Conservation (phyloP, 2,797 vertebrate genomes). For the Clarias laeviceps region DNA sequence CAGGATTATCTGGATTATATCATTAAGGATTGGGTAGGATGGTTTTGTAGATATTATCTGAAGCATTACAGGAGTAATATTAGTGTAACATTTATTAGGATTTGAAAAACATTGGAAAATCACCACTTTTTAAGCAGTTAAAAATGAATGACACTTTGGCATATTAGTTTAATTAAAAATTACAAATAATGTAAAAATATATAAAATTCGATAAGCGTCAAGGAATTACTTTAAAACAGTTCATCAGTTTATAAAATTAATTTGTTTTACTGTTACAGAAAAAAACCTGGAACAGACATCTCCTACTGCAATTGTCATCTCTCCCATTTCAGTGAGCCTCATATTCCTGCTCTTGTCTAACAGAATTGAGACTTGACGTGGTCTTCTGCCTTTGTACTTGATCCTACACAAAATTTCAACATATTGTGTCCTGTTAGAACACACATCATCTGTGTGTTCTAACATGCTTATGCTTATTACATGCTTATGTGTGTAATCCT, state of each 20-base stretch:
- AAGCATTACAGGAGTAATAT: not conserved
- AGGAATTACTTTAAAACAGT: not conserved
- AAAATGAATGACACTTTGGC: not conserved
- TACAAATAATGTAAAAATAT: too few species aligned
- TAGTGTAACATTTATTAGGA: not conserved
- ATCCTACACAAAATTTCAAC: not conserved
- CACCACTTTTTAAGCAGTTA: not conserved
- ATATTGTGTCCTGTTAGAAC: too few species aligned
- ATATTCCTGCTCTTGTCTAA: not conserved
- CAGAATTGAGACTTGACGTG: not conserved
- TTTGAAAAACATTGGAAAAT: not conserved
- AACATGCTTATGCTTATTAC: not conserved
- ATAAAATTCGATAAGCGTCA: not conserved
- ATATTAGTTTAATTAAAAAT: too few species aligned
- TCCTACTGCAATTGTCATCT: not conserved
- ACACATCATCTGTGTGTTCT: too few species aligned
- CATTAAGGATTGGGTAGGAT: not conserved
- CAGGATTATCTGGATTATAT: conserved; percentile 1
- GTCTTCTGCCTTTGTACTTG: not conserved
- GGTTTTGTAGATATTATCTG: not conserved
- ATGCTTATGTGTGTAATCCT: too few species aligned
- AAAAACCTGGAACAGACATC: not conserved
- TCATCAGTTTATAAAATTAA: not conserved
- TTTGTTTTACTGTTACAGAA: not conserved
- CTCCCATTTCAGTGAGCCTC: not conserved